A percentile compares a stretch with the other conserved stretches of the same genome.
Conservation (phyloP, 2,113 vertebrate species). For the Eupsittula cactorum region DNA sequence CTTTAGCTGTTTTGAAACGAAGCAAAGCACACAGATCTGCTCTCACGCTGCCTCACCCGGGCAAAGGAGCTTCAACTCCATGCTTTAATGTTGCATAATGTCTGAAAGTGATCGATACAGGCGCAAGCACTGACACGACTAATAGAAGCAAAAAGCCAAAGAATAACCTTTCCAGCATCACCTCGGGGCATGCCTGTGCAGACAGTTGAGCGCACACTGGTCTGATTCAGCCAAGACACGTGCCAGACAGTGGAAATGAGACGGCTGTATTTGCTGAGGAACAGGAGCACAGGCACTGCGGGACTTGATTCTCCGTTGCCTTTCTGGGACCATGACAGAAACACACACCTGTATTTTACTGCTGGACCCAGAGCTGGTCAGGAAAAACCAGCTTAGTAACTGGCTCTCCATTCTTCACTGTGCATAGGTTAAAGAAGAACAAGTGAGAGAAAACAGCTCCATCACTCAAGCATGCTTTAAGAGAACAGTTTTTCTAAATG, state of each 20-base stretch:
- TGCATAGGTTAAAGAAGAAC: background rate
- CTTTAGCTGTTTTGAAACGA: background rate
- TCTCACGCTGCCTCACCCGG: background rate
- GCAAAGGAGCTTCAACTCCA: background rate
- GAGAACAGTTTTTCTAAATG: background rate
- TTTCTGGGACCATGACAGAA: background rate
- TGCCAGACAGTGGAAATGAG: background rate
- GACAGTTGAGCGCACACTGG: background rate
- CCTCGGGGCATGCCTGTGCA: background rate
- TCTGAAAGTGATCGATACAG: background rate
- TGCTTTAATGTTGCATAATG: rapidly evolving
- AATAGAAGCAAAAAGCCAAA: background rate
- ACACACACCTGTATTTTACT: rapidly evolving
- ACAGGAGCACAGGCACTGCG: background rate
- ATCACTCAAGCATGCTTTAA: background rate
- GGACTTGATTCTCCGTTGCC: rapidly evolving
- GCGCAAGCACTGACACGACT: background rate
- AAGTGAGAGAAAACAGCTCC: background rate
- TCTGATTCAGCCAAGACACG: background rate
- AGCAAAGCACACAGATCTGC: background rate
- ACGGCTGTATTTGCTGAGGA: background rate
- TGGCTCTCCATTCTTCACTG: background rate
- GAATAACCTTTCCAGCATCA: background rate
- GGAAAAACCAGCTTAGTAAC: background rate
- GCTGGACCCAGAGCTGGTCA: background rate